Conservation (phyloP, 1,140 invertebrate genomes). For the Saccostrea echinata region DNA sequence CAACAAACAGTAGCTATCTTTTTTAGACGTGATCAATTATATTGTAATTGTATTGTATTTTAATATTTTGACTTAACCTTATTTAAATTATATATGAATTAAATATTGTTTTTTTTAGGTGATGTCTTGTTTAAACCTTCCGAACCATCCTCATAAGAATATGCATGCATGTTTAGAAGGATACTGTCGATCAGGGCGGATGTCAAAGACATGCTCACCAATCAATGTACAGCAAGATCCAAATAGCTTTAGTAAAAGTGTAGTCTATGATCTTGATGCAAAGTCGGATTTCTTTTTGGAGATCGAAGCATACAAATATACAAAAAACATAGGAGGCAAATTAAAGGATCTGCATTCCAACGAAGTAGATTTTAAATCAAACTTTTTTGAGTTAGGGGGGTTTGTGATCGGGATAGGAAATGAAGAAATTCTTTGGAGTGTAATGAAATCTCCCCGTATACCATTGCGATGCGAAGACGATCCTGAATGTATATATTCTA, state of each 20-base stretch:
- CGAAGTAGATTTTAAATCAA: neutral
- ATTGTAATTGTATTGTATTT: neutral
- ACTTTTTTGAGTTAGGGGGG: neutral
- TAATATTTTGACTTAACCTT: neutral
- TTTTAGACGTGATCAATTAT: neutral
- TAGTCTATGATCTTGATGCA: constrained; percentile 6
- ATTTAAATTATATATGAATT: neutral
- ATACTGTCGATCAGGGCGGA: neutral
- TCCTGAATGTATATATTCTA: neutral
- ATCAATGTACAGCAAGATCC: neutral
- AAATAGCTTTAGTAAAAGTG: neutral
- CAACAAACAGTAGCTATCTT: neutral
- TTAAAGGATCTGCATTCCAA: neutral
- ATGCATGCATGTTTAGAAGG: neutral
- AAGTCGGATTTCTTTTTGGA: neutral
- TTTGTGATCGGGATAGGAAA: constrained; percentile 10
- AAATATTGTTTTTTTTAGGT: neutral
- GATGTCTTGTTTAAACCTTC: neutral
- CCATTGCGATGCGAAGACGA: neutral
- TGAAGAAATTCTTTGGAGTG: neutral
- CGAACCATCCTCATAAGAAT: neutral
- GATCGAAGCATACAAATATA: neutral
- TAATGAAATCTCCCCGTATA: neutral
- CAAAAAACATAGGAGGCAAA: neutral
- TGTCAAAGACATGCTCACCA: neutral